Evolutionary conservation across 2,888 invertebrate genomes (phyloP).

Genomic region (Limnephilus marmoratus): DNA sequence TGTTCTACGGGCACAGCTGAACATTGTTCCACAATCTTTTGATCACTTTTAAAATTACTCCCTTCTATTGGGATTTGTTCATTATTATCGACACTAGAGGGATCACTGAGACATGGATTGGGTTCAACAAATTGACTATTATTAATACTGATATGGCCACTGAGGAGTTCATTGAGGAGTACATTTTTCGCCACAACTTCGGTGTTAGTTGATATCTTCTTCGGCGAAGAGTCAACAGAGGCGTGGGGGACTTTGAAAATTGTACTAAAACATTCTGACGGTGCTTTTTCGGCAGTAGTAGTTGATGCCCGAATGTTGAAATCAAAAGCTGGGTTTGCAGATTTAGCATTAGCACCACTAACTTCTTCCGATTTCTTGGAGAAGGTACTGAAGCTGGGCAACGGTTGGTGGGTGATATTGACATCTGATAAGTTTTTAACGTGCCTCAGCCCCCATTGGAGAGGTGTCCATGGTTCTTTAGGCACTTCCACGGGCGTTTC

Average conservation of each 20-base stretch:
- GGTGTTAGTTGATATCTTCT: conserved; percentile 18
- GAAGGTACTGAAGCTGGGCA: conserved; percentile 59
- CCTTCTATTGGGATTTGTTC: conserved; percentile 33
- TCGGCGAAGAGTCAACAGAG: neutral
- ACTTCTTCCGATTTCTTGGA: conserved; percentile 21
- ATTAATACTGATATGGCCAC: conserved; percentile 55
- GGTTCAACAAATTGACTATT: conserved; percentile 28
- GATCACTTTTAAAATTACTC: conserved; percentile 20
- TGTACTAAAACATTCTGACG: conserved; percentile 20
- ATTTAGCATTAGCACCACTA: neutral
- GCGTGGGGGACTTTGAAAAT: neutral
- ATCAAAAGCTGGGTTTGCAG: conserved; percentile 4
- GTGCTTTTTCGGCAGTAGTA: neutral
- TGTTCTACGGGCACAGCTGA: conserved; percentile 18
- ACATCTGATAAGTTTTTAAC: conserved; percentile 43
- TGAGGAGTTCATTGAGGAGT: conserved; percentile 15
- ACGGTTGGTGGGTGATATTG: conserved; percentile 39
- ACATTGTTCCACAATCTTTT: conserved; percentile 2
- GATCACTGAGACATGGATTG: neutral
- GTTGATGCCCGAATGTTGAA: neutral
- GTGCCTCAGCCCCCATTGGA: conserved; percentile 52
- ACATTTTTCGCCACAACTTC: conserved; percentile 24
- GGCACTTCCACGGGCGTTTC: neutral
- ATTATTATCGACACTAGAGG: conserved; percentile 9
- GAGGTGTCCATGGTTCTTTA: conserved; percentile 45